Evolutionary conservation across 2,888 invertebrate species (phyloP), one percentile per base, ranked within the genome.

Genomic region (Nemoura dubitans): DNA sequence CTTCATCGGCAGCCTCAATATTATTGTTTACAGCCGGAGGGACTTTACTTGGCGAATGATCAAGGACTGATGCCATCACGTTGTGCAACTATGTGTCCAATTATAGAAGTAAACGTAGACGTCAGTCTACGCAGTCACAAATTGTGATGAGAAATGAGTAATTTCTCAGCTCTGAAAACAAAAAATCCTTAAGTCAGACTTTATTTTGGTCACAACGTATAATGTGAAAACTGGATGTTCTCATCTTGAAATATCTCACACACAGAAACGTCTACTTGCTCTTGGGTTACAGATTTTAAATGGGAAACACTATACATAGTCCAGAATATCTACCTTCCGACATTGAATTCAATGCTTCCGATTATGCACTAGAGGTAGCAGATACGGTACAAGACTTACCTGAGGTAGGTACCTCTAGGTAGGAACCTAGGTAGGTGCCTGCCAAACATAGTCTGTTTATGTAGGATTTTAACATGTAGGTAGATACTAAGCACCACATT

Each of bases 61-160:
- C 90, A 87, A 90, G 89, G 84, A 90, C 89, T 86, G 89, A 89
- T 83, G 90, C 89, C 90, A 90, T 90, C 76, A 42, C 84, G 43
- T 28, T n/a, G 28, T 1, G 59, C 21, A 59, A 59, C 36, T 16
- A 59, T 59, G 59, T 21, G 21, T 59, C 14, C 59, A 59, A 59
- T 16, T 59, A 59, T 59, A 59, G 59, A 21, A 81, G 6, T 14
- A 76, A 3, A 30, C 76, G 43, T 21, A 28, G 28, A 84, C n/a
- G 16, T 81, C 10, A 81, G 21, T 81, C 36, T 59, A 59, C 21
- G 28, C 36, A 83, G 3, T 83, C 21, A 10, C 28, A 29, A 28
- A n/a, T n/a, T n/a, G 28, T n/a, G 10, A 10, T n/a, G 1, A 1
- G n/a, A 80, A 80, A 59, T 59, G 59, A 59, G 2, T 21, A 2